phyloP scores from a whole-genome alignment of 2,797 vertebrate species.

The Halcyon leucocephala region DNA sequence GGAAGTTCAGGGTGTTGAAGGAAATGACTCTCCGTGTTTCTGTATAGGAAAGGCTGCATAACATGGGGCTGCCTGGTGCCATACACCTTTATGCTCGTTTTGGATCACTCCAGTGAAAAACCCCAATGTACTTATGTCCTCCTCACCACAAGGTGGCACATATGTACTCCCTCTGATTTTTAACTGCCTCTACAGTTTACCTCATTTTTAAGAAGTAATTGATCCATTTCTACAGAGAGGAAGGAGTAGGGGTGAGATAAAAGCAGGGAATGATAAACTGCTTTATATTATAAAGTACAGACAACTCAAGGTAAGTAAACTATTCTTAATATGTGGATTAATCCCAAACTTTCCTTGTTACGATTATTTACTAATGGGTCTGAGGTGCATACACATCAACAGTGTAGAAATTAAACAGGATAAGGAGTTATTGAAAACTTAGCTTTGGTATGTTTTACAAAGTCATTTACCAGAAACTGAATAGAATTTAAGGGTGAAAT shows the following conservation, averaged over 20 bases:
- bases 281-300: not conserved
- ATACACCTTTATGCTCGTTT: not conserved
- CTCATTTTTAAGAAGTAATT: not conserved
- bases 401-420: not conserved
- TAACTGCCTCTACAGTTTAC: not conserved
- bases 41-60: not conserved
- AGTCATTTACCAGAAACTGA: not conserved
- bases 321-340: not conserved
- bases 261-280: not conserved
- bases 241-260: not conserved
- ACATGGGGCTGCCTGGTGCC: not conserved
- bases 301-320: not conserved
- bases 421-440: not conserved
- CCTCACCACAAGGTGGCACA: constrained; percentile 52
- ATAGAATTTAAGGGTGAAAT: not conserved
- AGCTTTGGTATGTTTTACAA: not conserved
- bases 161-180: not conserved
- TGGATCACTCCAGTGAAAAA: not conserved
- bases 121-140: not conserved
- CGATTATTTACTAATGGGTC: not conserved
- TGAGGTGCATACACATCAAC: not conserved
- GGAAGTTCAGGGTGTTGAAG: not conserved
- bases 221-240: not conserved
- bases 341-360: not conserved
- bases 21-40: not conserved